Percentiles rank a stretch among this genome's conserved stretches.
These are phyloP conservation scores for Caenorhabditis macrosperma DNA, from an alignment of 2,888 invertebrate genomes.

Conservation along the genomic window DNA sequence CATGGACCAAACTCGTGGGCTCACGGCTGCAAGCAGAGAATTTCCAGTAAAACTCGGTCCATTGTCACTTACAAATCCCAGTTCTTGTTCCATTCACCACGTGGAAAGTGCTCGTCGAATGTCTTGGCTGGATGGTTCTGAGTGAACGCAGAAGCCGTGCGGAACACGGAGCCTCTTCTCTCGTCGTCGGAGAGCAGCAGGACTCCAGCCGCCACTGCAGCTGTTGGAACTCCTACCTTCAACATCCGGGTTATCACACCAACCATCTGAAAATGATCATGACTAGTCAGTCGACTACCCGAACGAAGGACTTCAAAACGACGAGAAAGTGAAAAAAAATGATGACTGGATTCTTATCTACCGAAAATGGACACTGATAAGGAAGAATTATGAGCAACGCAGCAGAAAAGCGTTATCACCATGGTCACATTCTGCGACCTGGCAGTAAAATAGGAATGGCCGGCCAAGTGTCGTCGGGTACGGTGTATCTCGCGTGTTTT, in stretches of 20 bases:
- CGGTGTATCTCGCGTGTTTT: not conserved
- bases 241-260: slow-evolving; percentile 28
- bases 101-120: slow-evolving; percentile 67
- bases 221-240: slow-evolving; percentile 42
- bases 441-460: not conserved
- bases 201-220: slow-evolving; percentile 25
- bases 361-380: too few relatives aligned
- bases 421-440: too few relatives aligned
- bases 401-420: too few relatives aligned
- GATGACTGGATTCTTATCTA: too few relatives aligned
- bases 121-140: slow-evolving; percentile 18
- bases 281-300: too few relatives aligned
- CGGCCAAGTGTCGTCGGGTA: slow-evolving; percentile 10
- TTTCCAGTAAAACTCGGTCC: not conserved
- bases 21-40: slow-evolving; percentile 71
- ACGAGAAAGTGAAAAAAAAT: not conserved
- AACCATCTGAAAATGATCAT: slow-evolving; percentile 15
- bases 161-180: slow-evolving; percentile 9
- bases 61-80: slow-evolving; percentile 72
- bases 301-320: too few relatives aligned
- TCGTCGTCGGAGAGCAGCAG: slow-evolving; percentile 30
- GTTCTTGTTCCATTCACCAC: slow-evolving; percentile 76
- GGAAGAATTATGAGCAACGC: too few relatives aligned
- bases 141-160: slow-evolving; percentile 46
- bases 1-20: slow-evolving; percentile 69